These are phyloP conservation scores for Hydra vulgaris DNA, from an alignment of 30 jellyfish, hydroid and myxozoan species.

Conservation along the genomic window DNA sequence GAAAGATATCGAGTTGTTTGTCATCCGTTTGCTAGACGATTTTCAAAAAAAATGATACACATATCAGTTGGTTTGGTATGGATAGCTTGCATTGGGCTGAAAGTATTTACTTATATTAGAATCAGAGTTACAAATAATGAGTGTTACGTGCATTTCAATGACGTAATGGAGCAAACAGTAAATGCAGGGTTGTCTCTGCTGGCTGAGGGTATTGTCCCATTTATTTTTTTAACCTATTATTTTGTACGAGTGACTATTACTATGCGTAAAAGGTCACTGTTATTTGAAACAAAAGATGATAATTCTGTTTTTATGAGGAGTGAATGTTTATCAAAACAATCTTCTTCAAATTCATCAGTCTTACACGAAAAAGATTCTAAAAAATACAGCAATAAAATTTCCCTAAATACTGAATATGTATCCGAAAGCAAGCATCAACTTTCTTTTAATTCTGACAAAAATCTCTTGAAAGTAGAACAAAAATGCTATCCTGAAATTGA, in stretches of 20 bases:
- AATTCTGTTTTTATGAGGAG: too few species aligned
- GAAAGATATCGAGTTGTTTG: constrained; percentile 21
- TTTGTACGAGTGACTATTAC: constrained; percentile 8
- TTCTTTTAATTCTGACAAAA: too few species aligned
- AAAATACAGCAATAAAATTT: too few species aligned
- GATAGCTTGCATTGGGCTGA: constrained; percentile 10
- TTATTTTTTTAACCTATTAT: constrained; percentile 4
- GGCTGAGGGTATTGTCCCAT: constrained; percentile 14
- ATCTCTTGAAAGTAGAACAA: too few species aligned
- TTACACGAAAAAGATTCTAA: too few species aligned
- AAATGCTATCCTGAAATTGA: too few species aligned
- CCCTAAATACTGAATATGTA: too few species aligned
- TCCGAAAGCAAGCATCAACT: too few species aligned
- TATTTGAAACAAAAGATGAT: too few species aligned
- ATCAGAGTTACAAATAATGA: neutral
- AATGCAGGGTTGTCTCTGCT: neutral
- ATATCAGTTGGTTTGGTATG: neutral
- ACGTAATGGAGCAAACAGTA: neutral
- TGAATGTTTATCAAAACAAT: too few species aligned
- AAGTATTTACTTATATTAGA: neutral
- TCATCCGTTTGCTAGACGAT: constrained; percentile 13
- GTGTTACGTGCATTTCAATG: neutral
- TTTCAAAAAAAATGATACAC: neutral
- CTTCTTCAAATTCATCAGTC: too few species aligned
- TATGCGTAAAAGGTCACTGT: too few species aligned